Conservation (phyloP, 1,140 invertebrate genomes). For the Pachyrhynchus sulphureomaculatus region DNA sequence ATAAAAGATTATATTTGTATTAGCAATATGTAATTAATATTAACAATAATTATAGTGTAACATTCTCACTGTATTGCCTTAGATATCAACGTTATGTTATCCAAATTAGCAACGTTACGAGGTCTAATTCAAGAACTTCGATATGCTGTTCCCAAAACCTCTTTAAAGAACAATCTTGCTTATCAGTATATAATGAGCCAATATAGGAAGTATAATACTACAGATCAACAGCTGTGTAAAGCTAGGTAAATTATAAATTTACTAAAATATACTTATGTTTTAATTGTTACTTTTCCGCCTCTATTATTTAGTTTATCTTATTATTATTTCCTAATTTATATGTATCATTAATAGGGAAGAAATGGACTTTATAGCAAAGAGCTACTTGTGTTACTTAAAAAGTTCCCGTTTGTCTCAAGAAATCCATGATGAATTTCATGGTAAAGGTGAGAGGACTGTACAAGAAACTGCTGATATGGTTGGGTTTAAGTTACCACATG, state of each 20-base stretch:
- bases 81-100: background rate
- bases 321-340: too few relatives aligned
- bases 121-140: slow-evolving; percentile 64
- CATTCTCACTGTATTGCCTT: too few relatives aligned
- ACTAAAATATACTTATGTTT: too few relatives aligned
- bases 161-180: slow-evolving; percentile 59
- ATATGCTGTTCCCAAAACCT: slow-evolving; percentile 54
- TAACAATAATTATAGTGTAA: too few relatives aligned
- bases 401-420: slow-evolving; percentile 67
- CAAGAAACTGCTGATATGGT: slow-evolving; percentile 79
- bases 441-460: slow-evolving; percentile 72
- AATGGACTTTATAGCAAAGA: slow-evolving; percentile 65
- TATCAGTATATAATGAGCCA: slow-evolving; percentile 69
- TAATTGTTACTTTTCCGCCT: background rate
- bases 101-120: slow-evolving; percentile 52
- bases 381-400: slow-evolving; percentile 73
- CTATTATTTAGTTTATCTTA: too few relatives aligned
- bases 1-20: too few relatives aligned
- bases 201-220: slow-evolving; percentile 71
- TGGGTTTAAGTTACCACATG: slow-evolving; percentile 82
- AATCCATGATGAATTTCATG: slow-evolving; percentile 70
- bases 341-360: too few relatives aligned
- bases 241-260: slow-evolving; percentile 52
- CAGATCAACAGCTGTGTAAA: slow-evolving; percentile 78
- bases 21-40: too few relatives aligned